phyloP scores from a whole-genome alignment of 2,888 invertebrate genomes.

The Protodeltote pygarga region DNA sequence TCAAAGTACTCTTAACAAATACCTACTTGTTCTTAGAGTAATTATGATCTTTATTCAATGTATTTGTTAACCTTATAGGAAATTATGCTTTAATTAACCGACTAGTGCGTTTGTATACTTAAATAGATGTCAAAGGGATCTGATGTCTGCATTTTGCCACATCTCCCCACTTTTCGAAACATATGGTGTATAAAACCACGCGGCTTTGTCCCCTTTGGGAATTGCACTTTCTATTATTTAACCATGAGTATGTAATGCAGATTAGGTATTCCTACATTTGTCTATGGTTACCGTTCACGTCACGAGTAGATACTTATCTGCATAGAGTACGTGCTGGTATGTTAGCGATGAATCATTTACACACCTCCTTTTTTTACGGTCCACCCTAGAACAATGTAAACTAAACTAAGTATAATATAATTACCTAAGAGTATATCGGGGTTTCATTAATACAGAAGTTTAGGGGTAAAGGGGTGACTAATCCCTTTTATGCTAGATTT shows the following conservation, averaged over 20 bases:
- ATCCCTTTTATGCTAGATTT: too few species aligned
- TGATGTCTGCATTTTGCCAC: constrained; percentile 1
- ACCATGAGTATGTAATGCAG: constrained; percentile 35
- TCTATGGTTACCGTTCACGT: constrained; percentile 17
- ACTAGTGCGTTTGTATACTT: too few species aligned
- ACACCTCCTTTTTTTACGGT: too few species aligned
- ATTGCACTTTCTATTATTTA: constrained; percentile 26
- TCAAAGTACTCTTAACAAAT: constrained; percentile 30
- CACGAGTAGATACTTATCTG: too few species aligned
- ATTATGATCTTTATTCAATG: constrained; percentile 19
- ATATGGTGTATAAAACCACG: constrained; percentile 10
- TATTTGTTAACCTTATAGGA: constrained; percentile 18
- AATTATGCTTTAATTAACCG: constrained; percentile 22
- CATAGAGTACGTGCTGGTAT: too few species aligned
- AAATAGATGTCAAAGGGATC: constrained; percentile 8
- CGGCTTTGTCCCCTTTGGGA: constrained; percentile 4
- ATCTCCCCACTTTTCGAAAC: constrained; percentile 12
- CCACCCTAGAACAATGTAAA: too few species aligned
- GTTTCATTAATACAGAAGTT: too few species aligned
- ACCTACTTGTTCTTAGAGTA: constrained; percentile 32
- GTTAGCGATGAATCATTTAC: too few species aligned
- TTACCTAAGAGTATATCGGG: too few species aligned
- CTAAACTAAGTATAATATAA: too few species aligned
- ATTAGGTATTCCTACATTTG: constrained; percentile 25
- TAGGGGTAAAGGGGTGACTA: too few species aligned